Base-by-base conservation (phyloP, 2,113 vertebrate genomes). In the Coracopsis vasa region DNA sequence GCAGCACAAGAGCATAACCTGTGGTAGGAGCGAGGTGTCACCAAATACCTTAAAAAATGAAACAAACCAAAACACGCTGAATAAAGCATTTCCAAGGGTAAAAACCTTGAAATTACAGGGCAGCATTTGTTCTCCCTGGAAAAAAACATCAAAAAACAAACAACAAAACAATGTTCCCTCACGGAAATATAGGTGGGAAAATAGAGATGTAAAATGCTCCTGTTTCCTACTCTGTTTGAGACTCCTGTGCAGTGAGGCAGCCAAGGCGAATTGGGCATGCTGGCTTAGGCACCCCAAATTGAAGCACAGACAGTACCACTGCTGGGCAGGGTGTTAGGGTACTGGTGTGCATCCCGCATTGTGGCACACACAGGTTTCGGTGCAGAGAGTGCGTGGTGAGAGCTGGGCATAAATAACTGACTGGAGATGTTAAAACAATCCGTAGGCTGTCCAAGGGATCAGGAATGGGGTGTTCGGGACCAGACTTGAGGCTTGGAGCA, bases 381-480 rank as follows among this genome's bases (percentile, higher is more conserved):
- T 37, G 31, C 31, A 21, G 54, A 29, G 0, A 0, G 48, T 8
- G 16, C 7, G 0, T 4, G 16, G n/a, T 7, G 21, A 77, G 37
- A 81, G 24, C n/a, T 13, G 70, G 60, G n/a, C 42, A 17, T 4
- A 35, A 72, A 64, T 16, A 51, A 33, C 25, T 7, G 51, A 4
- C 12, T 29, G 64, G 50, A 20, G 37, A 54, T 3, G 33, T 12
- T 19, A 41, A 27, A 33, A 28, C 20, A 24, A 2, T 0, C 3
- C 29, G 21, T 0, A 0, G 19, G 27, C 19, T 42, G 62, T 44
- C n/a, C 18, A n/a, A 51, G 31, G 53, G 45, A 64, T 73, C 0
- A 0, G 29, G 60, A 45, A 48, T 0, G 1, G 41, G 29, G 7
- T 10, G 20, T 9, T 9, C 0, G 0, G 83, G 45, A 13, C 25